Base-by-base conservation (phyloP, 2,888 invertebrate genomes). In the Smittia sp. region DNA sequence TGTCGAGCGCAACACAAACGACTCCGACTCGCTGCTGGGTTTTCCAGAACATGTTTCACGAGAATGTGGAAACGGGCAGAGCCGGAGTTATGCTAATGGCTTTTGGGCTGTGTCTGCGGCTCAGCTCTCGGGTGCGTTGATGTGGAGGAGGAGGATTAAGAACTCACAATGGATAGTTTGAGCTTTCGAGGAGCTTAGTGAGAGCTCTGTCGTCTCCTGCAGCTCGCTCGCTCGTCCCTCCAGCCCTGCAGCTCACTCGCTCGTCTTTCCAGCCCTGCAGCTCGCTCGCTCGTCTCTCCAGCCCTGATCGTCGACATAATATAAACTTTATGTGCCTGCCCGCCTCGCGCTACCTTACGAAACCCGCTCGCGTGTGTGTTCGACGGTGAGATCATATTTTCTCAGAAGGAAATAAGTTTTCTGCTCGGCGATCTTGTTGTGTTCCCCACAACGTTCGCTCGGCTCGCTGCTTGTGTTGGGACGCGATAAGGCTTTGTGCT, bases 341-440 rank as follows among this genome's bases (percentile, higher is more conserved):
- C n/a, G 58, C 58, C 58, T 58, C 58, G 58, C 58, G 58, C 58
- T 58, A 58, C 58, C 58, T 58, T 58, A 58, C 58, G 22, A 22
- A 58, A 58, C 24, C 1, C 24, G 18, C 63, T 9, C 15, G 63
- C 27, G 63, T 63, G 27, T 63, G 58, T 27, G 63, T 63, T 27
- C 58, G 58, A 58, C 58, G 58, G 58, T 63, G 72, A 72, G 72
- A 72, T 72, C 72, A 72, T 72, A 72, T 72, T 72, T 72, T 72
- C 72, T 72, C 62, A 72, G 72, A 72, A 72, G 63, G 63, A 63
- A 63, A 24, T 27, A 27, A 15, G 4, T 6, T 24, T 63, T 63
- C 13, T 15, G 24, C 20, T 58, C 22, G 58, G 22, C 27, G 63
- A 24, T 63, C 27, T 63, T 24, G 58, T 63, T 63, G 27, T 27